These are phyloP conservation scores for Drosophila nannoptera DNA, from an alignment of 1,140 invertebrate species.

Conservation along the genomic window DNA sequence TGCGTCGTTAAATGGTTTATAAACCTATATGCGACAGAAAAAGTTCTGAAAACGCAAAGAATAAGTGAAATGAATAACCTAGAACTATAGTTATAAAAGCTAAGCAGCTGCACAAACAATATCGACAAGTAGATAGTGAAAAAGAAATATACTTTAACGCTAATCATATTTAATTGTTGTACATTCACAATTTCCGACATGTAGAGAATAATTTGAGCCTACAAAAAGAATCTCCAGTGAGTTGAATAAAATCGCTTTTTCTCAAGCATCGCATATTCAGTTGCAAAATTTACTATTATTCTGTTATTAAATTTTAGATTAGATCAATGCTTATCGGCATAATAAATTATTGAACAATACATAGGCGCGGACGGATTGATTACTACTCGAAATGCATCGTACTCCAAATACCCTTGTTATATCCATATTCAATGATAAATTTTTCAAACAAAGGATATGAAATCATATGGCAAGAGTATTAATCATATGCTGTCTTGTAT, in stretches of 20 bases:
- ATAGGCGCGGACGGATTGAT: conserved; percentile 2
- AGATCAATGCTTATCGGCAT: conserved; percentile 33
- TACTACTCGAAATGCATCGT: conserved; percentile 19
- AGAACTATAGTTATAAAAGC: not conserved
- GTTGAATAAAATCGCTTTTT: conserved; percentile 7
- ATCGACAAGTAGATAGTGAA: not conserved
- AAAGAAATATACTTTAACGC: not conserved
- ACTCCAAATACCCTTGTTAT: conserved; percentile 3
- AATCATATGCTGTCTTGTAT: not conserved
- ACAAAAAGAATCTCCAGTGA: not conserved
- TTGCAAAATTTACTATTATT: conserved; percentile 41
- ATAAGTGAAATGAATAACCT: not conserved
- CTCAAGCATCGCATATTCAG: conserved; percentile 12
- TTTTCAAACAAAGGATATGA: too few species aligned
- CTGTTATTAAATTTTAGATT: conserved; percentile 29
- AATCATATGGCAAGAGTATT: not conserved
- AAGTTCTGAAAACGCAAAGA: not conserved
- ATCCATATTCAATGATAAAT: not conserved
- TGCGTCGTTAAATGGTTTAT: conserved; percentile 10
- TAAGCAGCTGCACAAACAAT: not conserved
- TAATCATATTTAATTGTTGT: conserved; percentile 28
- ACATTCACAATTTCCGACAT: conserved; percentile 20
- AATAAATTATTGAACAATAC: conserved; percentile 22
- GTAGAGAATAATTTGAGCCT: conserved; percentile 13
- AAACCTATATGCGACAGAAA: not conserved